A percentile compares a stretch with the other conserved stretches of the same genome.
Evolutionary conservation across 2,888 invertebrate genomes (phyloP).

Genomic region (Ophraella communa): DNA sequence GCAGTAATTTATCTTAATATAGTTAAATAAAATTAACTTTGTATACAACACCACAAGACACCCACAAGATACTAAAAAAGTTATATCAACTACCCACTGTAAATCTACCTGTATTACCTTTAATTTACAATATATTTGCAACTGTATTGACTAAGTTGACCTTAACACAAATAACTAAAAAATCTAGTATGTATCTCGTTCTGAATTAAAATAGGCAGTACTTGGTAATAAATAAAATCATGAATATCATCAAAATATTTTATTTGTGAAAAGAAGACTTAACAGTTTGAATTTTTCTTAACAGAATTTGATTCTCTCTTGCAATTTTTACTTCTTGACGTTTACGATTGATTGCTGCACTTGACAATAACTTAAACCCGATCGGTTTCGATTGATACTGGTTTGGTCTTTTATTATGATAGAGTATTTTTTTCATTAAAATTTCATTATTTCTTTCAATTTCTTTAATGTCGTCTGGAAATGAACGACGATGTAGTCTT

Average conservation of each 20-base stretch:
- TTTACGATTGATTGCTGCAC: slow-evolving; percentile 46
- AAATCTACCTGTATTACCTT: slow-evolving; percentile 27
- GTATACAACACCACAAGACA: too few species aligned
- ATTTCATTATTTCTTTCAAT: slow-evolving; percentile 41
- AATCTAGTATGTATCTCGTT: background rate
- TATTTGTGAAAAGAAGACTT: slow-evolving; percentile 38
- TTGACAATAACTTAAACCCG: slow-evolving; percentile 33
- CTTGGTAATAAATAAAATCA: slow-evolving; percentile 1
- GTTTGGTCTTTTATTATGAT: slow-evolving; percentile 41
- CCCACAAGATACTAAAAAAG: too few species aligned
- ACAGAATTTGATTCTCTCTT: slow-evolving; percentile 45
- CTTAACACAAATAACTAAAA: slow-evolving; percentile 36
- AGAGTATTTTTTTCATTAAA: slow-evolving; percentile 47
- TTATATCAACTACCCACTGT: slow-evolving; percentile 24
- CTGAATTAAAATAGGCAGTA: background rate
- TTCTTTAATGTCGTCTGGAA: slow-evolving; percentile 38
- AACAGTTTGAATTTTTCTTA: slow-evolving; percentile 41
- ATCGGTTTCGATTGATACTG: slow-evolving; percentile 34
- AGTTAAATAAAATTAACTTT: too few species aligned
- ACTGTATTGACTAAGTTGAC: slow-evolving; percentile 19
- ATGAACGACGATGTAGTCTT: slow-evolving; percentile 35
- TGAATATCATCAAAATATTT: slow-evolving; percentile 1
- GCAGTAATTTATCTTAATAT: too few species aligned
- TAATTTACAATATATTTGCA: slow-evolving; percentile 15
- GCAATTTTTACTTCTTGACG: slow-evolving; percentile 45